Evolutionary conservation across 2,888 invertebrate genomes (phyloP), one percentile per base, ranked within the genome.

Genomic region (Monopis laevigella): DNA sequence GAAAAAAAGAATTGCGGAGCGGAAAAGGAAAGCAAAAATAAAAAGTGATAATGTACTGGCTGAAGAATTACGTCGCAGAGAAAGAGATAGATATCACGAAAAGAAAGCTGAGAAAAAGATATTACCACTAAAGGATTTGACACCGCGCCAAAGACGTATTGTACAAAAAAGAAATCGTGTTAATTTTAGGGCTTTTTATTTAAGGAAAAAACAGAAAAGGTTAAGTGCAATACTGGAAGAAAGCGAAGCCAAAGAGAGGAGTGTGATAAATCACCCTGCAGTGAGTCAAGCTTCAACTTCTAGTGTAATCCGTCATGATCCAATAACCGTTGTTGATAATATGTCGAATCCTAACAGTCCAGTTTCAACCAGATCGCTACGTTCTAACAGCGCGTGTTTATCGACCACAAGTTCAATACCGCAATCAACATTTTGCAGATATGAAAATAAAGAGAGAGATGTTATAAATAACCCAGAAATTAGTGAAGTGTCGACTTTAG

Each of bases 21-120:
- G 39, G 28, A 46, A 28, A 27, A 39, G 46, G 41, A 39, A 40
- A 28, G 13, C 39, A 35, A 46, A 36, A 43, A 21, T 46, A 35
- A 46, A 26, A 43, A 44, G 38, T 32, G 40, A 46, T 38, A 40
- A 39, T 42, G 40, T 44, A 29, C 28, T 24, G 10, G 6, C 6
- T 7, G 24, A 24, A 24, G 24, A 24, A 10, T 24, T 24, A 7
- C 24, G 6, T 24, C 6, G 24, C 36, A 36, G 41, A 40, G 39
- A 46, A 42, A 45, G 43, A 45, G 45, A 45, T 30, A 27, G 41
- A 21, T 43, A 41, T 41, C 16, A 29, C 14, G 43, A 29, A 43
- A 45, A 38, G 18, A 45, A 43, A 29, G 41, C 43, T 30, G 41
- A 41, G 18, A 41, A 43, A 41, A 12, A 41, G 36, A 26, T 45